Evolutionary conservation across 2,797 vertebrate genomes (phyloP).

Genomic region (Acomys russatus): DNA sequence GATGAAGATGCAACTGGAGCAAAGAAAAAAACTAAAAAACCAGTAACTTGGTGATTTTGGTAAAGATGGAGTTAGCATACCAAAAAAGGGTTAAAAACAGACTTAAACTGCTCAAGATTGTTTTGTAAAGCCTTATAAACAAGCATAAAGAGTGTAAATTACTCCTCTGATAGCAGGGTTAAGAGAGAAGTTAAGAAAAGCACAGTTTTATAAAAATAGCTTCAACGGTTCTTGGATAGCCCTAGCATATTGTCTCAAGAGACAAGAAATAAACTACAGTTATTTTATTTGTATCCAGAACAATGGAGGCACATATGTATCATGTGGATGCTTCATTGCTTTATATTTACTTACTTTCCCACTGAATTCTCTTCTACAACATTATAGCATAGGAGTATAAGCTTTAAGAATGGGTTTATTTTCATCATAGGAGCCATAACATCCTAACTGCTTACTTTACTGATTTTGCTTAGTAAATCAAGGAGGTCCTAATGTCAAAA

Average conservation of each 20-base stretch:
- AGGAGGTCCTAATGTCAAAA: neutral
- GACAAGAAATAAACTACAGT: neutral
- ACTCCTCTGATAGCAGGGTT: too few relatives aligned
- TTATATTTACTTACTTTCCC: neutral
- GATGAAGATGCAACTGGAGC: too few relatives aligned
- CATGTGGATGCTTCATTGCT: neutral
- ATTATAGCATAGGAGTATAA: neutral
- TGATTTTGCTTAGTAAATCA: neutral
- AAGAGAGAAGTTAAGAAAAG: too few relatives aligned
- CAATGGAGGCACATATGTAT: neutral
- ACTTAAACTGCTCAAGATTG: too few relatives aligned
- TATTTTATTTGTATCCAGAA: neutral
- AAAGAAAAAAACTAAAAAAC: too few relatives aligned
- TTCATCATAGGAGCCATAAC: neutral
- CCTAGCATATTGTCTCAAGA: neutral
- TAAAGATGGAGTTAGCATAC: too few relatives aligned
- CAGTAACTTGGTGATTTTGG: too few relatives aligned
- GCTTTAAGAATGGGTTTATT: neutral
- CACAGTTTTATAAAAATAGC: too few relatives aligned
- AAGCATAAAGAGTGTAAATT: too few relatives aligned
- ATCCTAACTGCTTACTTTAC: neutral
- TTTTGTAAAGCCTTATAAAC: too few relatives aligned
- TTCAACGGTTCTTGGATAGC: neutral
- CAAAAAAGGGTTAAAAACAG: too few relatives aligned
- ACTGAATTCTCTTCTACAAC: neutral